phyloP scores from a whole-genome alignment of 2,797 vertebrate species.

The Paedocypris micromegethes region DNA sequence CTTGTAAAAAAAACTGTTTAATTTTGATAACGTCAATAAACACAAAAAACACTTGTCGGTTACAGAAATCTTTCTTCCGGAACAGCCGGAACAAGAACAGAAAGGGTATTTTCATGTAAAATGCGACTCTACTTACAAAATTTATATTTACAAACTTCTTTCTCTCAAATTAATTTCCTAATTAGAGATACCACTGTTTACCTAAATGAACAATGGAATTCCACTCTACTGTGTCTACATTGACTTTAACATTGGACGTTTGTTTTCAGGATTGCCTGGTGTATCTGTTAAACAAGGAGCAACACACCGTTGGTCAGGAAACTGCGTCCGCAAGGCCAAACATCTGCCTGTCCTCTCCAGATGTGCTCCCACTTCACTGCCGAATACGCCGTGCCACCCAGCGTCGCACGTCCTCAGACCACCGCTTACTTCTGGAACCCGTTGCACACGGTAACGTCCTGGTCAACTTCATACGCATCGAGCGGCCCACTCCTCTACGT shows the following conservation, averaged over 20 bases:
- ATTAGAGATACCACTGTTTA: too few species aligned
- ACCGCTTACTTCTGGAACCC: slow-evolving; percentile 76
- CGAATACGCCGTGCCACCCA: slow-evolving; percentile 60
- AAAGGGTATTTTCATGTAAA: too few species aligned
- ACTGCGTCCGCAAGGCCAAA: slow-evolving; percentile 86
- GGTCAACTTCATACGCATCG: slow-evolving; percentile 81
- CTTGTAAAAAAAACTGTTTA: too few species aligned
- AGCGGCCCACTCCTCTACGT: slow-evolving; percentile 72
- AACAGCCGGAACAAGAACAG: too few species aligned
- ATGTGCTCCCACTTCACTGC: slow-evolving; percentile 92
- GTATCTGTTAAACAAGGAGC: slow-evolving; percentile 86
- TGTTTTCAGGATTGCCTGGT: slow-evolving; percentile 85
- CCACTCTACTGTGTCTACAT: too few species aligned
- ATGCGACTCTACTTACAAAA: too few species aligned
- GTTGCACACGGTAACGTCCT: slow-evolving; percentile 75
- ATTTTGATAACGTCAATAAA: too few species aligned
- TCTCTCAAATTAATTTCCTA: too few species aligned
- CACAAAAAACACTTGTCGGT: too few species aligned
- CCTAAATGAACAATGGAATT: too few species aligned
- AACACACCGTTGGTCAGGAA: slow-evolving; percentile 90
- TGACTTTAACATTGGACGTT: neutral
- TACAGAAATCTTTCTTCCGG: too few species aligned
- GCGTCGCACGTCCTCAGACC: slow-evolving; percentile 53
- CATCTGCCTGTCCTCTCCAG: slow-evolving; percentile 89
- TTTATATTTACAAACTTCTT: too few species aligned